These are phyloP conservation scores for Melanocharis versteri DNA, from an alignment of 2,113 vertebrate species.

Conservation along the genomic window DNA sequence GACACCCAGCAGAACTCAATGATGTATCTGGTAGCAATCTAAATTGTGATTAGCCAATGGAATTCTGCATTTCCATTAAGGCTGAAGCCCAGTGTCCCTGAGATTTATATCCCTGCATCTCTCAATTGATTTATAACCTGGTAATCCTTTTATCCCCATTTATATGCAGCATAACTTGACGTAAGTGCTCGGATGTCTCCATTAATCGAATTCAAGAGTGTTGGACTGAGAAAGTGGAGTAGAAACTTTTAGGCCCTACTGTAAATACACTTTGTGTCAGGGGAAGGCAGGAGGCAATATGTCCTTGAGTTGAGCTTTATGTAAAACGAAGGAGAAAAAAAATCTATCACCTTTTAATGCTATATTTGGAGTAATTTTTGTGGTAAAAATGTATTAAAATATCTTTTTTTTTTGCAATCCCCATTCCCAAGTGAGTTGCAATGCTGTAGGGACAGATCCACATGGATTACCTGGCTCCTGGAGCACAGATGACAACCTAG, in stretches of 20 bases:
- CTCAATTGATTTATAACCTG: constrained; percentile 79
- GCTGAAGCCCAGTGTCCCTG: constrained; percentile 64
- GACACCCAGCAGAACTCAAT: constrained; percentile 26
- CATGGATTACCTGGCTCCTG: rapidly evolving
- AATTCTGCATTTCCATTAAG: constrained; percentile 79
- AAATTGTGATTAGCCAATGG: constrained; percentile 77
- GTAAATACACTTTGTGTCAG: constrained; percentile 68
- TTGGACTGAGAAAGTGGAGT: constrained; percentile 68
- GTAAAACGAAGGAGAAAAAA: background rate
- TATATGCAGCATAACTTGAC: constrained; percentile 79
- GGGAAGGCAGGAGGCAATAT: constrained; percentile 30
- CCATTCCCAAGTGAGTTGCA: background rate
- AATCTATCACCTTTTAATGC: background rate
- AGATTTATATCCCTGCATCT: constrained; percentile 80
- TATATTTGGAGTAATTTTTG: background rate
- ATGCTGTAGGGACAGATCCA: rapidly evolving
- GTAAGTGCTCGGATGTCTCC: constrained; percentile 75
- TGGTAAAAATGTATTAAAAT: background rate
- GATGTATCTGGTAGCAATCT: constrained; percentile 65
- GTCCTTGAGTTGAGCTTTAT: constrained; percentile 48
- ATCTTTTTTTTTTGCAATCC: background rate
- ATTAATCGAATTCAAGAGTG: constrained; percentile 77
- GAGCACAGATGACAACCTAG: too few species aligned
- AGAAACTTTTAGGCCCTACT: constrained; percentile 66
- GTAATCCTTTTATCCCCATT: constrained; percentile 84